Evolutionary conservation across 2,797 vertebrate species (phyloP).

Genomic region (Dromococcyx pavoninus): DNA sequence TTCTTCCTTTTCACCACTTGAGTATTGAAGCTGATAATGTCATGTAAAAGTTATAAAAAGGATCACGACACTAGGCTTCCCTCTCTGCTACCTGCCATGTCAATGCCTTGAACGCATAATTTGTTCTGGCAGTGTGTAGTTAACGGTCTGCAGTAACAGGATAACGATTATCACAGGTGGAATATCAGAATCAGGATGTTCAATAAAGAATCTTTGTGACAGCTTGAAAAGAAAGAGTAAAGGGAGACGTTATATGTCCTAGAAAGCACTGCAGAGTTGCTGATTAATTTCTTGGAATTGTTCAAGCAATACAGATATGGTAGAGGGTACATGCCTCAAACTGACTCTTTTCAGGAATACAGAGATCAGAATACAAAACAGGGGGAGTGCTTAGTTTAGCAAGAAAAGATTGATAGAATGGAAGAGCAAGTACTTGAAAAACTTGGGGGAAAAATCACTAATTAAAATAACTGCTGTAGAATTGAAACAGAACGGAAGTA

Average conservation of each 20-base stretch:
- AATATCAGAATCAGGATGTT: neutral
- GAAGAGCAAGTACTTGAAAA: neutral
- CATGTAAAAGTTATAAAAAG: neutral
- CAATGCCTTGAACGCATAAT: neutral
- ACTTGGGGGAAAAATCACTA: neutral
- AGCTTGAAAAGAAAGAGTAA: neutral
- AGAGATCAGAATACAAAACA: neutral
- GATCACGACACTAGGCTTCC: neutral
- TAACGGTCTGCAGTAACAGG: neutral
- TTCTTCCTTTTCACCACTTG: neutral
- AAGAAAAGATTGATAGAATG: neutral
- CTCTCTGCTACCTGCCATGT: neutral
- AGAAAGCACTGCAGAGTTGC: neutral
- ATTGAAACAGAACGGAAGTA: neutral
- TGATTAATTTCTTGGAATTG: neutral
- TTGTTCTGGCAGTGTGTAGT: neutral
- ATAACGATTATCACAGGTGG: neutral
- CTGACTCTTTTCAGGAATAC: neutral
- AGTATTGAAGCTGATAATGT: neutral
- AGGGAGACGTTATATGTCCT: neutral
- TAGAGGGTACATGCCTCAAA: neutral
- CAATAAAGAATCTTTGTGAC: neutral
- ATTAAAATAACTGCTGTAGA: neutral
- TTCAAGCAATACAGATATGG: neutral
- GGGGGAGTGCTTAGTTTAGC: neutral